Percentiles rank a stretch among this genome's conserved stretches.
These are phyloP conservation scores for Xerus inauris DNA, from an alignment of 2,113 vertebrate species.

Conservation along the genomic window DNA sequence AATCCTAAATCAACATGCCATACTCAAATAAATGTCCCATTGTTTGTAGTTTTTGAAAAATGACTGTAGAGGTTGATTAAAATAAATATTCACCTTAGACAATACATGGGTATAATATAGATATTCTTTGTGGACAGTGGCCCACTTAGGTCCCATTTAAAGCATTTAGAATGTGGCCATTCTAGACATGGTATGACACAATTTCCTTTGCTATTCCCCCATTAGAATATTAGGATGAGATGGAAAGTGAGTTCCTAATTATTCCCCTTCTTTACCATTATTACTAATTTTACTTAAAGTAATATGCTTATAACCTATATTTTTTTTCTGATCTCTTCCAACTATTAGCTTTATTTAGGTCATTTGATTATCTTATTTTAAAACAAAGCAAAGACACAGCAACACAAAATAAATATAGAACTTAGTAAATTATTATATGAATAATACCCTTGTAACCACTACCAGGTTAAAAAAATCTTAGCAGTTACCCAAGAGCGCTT, in stretches of 20 bases:
- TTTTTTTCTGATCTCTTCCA: conserved; percentile 48
- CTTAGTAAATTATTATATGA: not conserved
- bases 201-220: not conserved
- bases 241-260: not conserved
- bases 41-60: conserved; percentile 73
- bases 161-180: not conserved
- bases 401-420: not conserved
- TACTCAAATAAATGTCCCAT: conserved; percentile 59
- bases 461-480: not conserved
- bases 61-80: conserved; percentile 51
- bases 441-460: not conserved
- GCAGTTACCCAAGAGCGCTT: not conserved
- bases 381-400: not conserved
- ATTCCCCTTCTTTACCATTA: conserved; percentile 22
- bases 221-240: not conserved
- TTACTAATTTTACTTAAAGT: conserved; percentile 38
- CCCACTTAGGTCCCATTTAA: conserved; percentile 62
- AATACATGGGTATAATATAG: conserved; percentile 49
- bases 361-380: conserved; percentile 27
- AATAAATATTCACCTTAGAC: conserved; percentile 55
- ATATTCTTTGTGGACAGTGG: conserved; percentile 42
- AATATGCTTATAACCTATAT: conserved; percentile 15
- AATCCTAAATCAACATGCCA: conserved; percentile 56
- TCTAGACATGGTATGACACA: not conserved
- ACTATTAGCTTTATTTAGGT: not conserved